Evolutionary conservation across 2,113 vertebrate species (phyloP).

Genomic region (Ivindomyrus marchei): DNA sequence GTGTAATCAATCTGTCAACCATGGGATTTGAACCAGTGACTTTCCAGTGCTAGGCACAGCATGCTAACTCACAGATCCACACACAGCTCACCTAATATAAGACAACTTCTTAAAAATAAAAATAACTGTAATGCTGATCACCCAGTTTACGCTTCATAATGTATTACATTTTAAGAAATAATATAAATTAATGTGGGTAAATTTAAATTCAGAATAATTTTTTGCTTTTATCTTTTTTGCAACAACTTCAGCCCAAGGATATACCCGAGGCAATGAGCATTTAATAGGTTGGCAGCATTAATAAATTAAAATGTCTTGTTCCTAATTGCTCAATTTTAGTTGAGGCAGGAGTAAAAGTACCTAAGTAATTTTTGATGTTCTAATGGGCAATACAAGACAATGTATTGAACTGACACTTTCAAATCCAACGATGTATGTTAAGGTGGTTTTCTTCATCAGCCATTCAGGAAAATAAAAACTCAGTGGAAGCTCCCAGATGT

Average conservation of each 20-base stretch:
- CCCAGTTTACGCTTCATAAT: neutral
- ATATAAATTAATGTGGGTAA: neutral
- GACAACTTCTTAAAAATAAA: neutral
- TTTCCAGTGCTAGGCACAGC: neutral
- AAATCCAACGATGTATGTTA: neutral
- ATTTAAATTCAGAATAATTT: constrained; percentile 21
- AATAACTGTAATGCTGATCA: neutral
- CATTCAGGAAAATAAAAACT: neutral
- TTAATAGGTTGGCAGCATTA: constrained; percentile 41
- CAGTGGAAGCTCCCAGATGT: neutral
- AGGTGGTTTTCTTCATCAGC: neutral
- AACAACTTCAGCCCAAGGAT: constrained; percentile 37
- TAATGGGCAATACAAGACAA: neutral
- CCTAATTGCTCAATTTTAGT: constrained; percentile 36
- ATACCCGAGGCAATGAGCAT: constrained; percentile 40
- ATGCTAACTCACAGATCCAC: neutral
- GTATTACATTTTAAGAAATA: neutral
- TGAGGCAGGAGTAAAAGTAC: constrained; percentile 23
- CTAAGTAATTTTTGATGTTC: neutral
- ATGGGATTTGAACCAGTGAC: neutral
- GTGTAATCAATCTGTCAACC: neutral
- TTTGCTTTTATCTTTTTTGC: constrained; percentile 39
- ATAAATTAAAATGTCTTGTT: constrained; percentile 49
- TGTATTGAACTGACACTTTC: neutral
- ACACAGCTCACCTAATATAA: neutral